Conservation (phyloP, 2,797 vertebrate genomes). For the Lemur catta region DNA sequence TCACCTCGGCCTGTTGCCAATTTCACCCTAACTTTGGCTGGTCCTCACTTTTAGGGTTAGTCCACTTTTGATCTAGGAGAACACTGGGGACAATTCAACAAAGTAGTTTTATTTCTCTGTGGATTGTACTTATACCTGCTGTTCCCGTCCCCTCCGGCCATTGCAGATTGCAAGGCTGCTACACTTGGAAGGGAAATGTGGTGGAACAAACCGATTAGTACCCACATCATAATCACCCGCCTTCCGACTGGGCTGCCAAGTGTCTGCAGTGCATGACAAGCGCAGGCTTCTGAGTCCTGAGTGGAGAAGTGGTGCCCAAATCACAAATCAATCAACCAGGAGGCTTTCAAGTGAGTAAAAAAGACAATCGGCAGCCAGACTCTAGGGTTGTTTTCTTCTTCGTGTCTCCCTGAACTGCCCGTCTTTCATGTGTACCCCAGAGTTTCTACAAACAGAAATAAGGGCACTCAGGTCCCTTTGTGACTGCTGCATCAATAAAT, state of each 20-base stretch:
- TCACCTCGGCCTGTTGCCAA: fast-evolving
- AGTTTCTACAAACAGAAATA: conserved; percentile 84
- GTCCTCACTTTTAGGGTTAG: neutral
- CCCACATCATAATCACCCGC: conserved; percentile 47
- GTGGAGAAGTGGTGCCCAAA: conserved; percentile 64
- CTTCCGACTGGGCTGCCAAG: conserved; percentile 66
- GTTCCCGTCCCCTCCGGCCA: neutral
- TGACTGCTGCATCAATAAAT: conserved; percentile 75
- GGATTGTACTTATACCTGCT: neutral
- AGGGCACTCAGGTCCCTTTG: conserved; percentile 77
- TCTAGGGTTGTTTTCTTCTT: neutral
- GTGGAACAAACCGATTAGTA: neutral
- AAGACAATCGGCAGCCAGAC: conserved; percentile 58
- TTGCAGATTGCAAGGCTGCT: neutral
- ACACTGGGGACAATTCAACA: neutral
- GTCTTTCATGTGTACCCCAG: conserved; percentile 79
- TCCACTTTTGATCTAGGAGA: neutral
- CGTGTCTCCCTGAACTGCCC: neutral
- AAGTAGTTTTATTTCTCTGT: neutral
- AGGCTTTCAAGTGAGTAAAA: conserved; percentile 74
- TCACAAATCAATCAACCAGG: conserved; percentile 80
- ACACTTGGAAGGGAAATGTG: neutral
- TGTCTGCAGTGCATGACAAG: conserved; percentile 54
- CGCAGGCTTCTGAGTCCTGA: conserved; percentile 72
- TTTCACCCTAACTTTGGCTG: neutral